These are phyloP conservation scores for Pipistrellus nathusii DNA, from an alignment of 2,797 vertebrate species.

Conservation along the genomic window DNA sequence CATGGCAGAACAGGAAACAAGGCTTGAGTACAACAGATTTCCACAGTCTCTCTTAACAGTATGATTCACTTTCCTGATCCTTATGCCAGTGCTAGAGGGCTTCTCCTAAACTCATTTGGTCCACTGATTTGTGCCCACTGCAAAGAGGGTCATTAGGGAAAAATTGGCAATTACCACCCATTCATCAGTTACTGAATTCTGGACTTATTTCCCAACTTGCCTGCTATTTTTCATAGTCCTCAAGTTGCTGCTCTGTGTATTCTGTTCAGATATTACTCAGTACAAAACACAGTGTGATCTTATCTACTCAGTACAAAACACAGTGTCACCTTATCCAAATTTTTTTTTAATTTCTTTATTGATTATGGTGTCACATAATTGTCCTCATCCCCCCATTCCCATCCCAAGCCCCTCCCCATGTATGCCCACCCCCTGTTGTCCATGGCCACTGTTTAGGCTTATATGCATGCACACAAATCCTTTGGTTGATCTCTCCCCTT, in stretches of 20 bases:
- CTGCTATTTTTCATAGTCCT: background rate
- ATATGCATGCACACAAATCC: too few species aligned
- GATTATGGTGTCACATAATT: too few species aligned
- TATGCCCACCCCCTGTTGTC: too few species aligned
- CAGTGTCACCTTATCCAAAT: background rate
- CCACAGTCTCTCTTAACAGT: background rate
- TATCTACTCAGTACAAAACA: background rate
- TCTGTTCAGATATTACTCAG: background rate
- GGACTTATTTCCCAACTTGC: background rate
- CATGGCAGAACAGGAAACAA: background rate
- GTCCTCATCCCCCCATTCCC: too few species aligned
- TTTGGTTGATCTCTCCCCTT: too few species aligned
- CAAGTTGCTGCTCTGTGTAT: background rate
- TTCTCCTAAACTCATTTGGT: background rate
- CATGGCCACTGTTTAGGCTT: too few species aligned
- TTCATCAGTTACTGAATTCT: background rate
- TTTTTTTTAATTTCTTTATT: too few species aligned
- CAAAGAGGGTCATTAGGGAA: background rate
- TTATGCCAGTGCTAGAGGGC: background rate
- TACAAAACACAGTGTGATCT: background rate
- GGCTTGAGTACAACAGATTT: background rate
- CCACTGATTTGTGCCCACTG: background rate
- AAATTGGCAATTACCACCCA: background rate
- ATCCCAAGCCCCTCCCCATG: too few species aligned
- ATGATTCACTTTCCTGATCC: background rate